Conservation (phyloP, 2,113 vertebrate species). For the Oncorhynchus masou region DNA sequence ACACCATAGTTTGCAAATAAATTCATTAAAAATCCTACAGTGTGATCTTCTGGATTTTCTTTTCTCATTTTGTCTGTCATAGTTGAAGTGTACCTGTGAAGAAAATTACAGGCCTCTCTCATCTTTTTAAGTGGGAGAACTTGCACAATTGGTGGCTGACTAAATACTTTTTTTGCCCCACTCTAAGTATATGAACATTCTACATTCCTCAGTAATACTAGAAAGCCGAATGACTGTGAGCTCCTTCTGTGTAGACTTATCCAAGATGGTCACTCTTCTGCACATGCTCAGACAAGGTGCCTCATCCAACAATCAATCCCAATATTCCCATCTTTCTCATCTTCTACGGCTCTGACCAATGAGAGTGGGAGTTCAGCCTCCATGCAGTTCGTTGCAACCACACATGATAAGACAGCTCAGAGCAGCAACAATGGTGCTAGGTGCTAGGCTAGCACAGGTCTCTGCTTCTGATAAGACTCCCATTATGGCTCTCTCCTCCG, state of each 20-base stretch:
- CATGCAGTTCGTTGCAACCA: slow-evolving; percentile 11
- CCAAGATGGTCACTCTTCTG: neutral
- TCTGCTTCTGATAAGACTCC: slow-evolving; percentile 48
- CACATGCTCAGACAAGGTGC: slow-evolving; percentile 11
- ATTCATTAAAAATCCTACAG: too few species aligned
- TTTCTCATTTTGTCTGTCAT: too few species aligned
- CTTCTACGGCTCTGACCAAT: slow-evolving; percentile 14
- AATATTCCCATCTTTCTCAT: too few species aligned
- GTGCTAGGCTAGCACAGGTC: slow-evolving; percentile 17
- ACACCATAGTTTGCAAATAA: too few species aligned
- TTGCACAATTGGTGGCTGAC: too few species aligned
- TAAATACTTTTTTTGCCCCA: too few species aligned
- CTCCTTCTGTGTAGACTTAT: neutral
- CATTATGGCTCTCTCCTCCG: slow-evolving; percentile 7
- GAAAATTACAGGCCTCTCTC: too few species aligned
- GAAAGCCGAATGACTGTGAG: neutral
- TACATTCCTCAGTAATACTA: neutral
- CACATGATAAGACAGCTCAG: slow-evolving; percentile 26
- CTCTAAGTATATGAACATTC: neutral
- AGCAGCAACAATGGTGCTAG: neutral
- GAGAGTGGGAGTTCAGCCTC: slow-evolving; percentile 27
- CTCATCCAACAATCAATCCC: neutral
- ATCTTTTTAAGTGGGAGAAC: too few species aligned
- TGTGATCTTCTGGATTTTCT: too few species aligned
- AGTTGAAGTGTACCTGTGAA: too few species aligned